A percentile compares a stretch with the other conserved stretches of the same genome.
These are phyloP conservation scores for Neoniphon sammara DNA, from an alignment of 2,797 vertebrate genomes.

Conservation along the genomic window DNA sequence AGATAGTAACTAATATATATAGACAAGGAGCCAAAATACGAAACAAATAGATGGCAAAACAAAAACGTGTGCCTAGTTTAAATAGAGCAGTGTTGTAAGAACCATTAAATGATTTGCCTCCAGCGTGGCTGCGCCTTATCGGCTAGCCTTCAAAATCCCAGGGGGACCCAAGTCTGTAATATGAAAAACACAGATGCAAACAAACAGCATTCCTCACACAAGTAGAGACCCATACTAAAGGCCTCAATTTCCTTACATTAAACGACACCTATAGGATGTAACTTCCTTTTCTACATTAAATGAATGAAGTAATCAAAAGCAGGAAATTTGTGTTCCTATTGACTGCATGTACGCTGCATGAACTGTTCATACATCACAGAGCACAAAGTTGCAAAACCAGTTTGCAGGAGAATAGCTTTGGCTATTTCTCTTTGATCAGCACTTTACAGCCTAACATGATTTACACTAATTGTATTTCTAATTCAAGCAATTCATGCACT, in stretches of 20 bases:
- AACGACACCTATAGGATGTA: constrained; percentile 38
- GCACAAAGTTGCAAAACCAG: constrained; percentile 9
- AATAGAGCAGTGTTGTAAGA: constrained; percentile 86
- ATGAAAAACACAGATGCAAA: constrained; percentile 91
- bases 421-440: constrained; percentile 1
- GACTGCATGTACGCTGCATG: constrained; percentile 17
- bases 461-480: constrained; percentile 12
- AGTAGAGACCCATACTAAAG: constrained; percentile 73
- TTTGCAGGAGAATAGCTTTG: constrained; percentile 41
- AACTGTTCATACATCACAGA: neutral
- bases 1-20: constrained; percentile 41
- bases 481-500: constrained; percentile 49
- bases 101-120: constrained; percentile 88
- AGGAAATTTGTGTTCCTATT: constrained; percentile 11
- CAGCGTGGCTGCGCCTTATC: constrained; percentile 87
- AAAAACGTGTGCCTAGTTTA: constrained; percentile 80
- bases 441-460: neutral
- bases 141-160: constrained; percentile 90
- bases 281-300: constrained; percentile 35
- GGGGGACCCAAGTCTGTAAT: constrained; percentile 89
- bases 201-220: constrained; percentile 87
- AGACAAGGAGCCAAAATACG: constrained; percentile 64
- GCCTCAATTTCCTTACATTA: constrained; percentile 62
- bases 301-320: constrained; percentile 17
- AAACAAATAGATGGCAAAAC: constrained; percentile 74